phyloP scores from a whole-genome alignment of 2,888 invertebrate genomes.

The Dryocosmus kuriphilus region DNA sequence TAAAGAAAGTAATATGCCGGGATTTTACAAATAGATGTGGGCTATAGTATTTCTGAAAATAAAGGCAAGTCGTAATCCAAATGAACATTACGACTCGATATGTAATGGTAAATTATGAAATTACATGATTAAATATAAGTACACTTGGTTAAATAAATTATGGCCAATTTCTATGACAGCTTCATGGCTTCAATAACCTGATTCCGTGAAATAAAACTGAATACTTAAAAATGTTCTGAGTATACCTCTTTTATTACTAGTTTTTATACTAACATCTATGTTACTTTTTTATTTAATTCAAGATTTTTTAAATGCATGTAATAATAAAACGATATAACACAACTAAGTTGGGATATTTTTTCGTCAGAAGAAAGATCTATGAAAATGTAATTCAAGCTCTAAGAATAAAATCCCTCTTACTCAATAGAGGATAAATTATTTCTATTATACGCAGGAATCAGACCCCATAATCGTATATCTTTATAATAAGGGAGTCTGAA shows the following conservation, averaged over 20 bases:
- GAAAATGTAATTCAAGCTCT: background rate
- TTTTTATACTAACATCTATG: too few relatives aligned
- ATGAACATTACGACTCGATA: background rate
- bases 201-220: too few relatives aligned
- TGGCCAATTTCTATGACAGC: background rate
- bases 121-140: background rate
- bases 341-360: too few relatives aligned
- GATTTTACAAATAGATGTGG: background rate
- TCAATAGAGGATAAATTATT: constrained; percentile 14
- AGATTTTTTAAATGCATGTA: too few relatives aligned
- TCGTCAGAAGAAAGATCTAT: background rate
- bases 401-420: background rate
- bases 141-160: background rate
- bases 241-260: too few relatives aligned
- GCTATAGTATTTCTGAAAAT: background rate
- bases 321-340: too few relatives aligned
- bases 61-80: background rate
- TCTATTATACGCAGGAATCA: background rate
- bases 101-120: background rate
- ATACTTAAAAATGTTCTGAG: too few relatives aligned
- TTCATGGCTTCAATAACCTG: too few relatives aligned
- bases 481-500: background rate
- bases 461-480: background rate
- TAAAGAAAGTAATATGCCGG: background rate
- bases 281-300: too few relatives aligned